Evolutionary conservation across 2,113 vertebrate genomes (phyloP), one percentile per base, ranked within the genome.

Genomic region (Zapornia atra): DNA sequence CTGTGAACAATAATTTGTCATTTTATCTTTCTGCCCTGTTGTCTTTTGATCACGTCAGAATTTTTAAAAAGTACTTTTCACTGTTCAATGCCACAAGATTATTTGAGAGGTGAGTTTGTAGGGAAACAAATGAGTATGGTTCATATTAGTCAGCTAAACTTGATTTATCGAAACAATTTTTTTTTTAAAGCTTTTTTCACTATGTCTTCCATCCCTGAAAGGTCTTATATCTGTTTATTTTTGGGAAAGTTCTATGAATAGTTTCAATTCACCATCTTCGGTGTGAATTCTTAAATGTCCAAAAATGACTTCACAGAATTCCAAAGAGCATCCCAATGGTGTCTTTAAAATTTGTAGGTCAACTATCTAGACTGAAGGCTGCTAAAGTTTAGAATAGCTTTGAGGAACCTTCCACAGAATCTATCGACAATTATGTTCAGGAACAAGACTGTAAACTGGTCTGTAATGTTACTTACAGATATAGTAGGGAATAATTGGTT

Each of bases 401-500:
- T 82, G 42, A 92, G 57, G 42, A 92, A 70, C 88, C 4, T 93
- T 86, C 50, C 12, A 36, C 24, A 89, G 69, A 84, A 86, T 73
- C 16, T 73, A 88, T 76, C 3, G 1, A 82, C 59, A 64, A 29
- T 80, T 92, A 50, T 57, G 36, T 70, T 88, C 60, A 56, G 60
- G 38, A 94, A 78, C 28, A 60, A 59, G 90, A 83, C 65, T 91
- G 42, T 9, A n/a, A 94, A 61, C 56, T 94, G 76, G 60, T 72
- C 60, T 90, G 38, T 80, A 80, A 36, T 19, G 17, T 86, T 90
- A 73, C 64, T 95, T 90, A 86, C 64, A 81, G 65, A 91, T 79
- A 77, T 25, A 56, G 51, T 71, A 88, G n/a, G 76, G 77, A 88
- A 93, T 94, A 94, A 94, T 85, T 93, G 63, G 48, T 90, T 96